phyloP scores from a whole-genome alignment of 2,888 invertebrate species.

The Actias luna region DNA sequence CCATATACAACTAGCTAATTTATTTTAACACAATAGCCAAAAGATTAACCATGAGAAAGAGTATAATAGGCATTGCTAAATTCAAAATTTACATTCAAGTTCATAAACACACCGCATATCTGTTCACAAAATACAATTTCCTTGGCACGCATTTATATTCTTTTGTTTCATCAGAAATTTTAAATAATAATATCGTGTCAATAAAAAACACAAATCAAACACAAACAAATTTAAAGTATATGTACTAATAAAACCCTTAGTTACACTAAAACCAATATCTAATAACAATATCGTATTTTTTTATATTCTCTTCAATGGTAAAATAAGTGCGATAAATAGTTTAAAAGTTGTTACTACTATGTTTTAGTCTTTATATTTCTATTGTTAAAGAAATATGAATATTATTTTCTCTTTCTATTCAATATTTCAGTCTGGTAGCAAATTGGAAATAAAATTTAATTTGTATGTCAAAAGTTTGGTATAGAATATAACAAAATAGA shows the following conservation, averaged over 20 bases:
- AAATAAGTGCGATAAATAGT: background rate
- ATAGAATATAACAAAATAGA: no score
- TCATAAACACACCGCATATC: background rate
- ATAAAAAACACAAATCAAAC: background rate
- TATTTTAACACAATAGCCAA: background rate
- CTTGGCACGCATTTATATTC: background rate
- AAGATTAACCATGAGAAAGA: background rate
- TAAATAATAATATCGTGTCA: no score
- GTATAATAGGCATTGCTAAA: background rate
- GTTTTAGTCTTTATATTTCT: background rate
- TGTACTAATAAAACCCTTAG: no score
- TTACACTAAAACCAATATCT: background rate
- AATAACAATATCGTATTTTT: background rate
- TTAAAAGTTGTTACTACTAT: background rate
- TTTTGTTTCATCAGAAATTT: background rate
- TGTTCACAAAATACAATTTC: background rate
- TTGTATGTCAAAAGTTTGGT: no score
- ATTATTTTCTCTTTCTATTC: no score
- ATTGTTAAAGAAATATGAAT: no score
- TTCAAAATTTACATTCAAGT: background rate
- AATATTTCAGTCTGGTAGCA: no score
- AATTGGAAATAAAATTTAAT: no score
- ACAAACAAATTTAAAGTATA: background rate
- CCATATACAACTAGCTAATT: background rate
- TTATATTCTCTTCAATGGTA: background rate